phyloP scores from a whole-genome alignment of 1,140 invertebrate genomes.

The Drosophila parabipectinata region DNA sequence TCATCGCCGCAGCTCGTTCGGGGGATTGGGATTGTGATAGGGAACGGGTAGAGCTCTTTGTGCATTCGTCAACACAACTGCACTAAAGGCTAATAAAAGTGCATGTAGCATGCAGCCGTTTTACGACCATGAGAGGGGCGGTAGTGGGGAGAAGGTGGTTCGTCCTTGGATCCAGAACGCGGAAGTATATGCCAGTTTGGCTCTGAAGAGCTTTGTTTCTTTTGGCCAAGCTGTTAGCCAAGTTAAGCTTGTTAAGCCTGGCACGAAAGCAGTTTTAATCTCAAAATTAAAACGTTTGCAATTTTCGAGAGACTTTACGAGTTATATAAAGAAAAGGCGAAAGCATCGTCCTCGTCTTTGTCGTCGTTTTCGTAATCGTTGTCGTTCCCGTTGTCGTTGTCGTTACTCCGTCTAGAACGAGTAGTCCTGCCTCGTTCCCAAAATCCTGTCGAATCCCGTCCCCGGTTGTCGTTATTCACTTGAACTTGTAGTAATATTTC shows the following conservation, averaged over 20 bases:
- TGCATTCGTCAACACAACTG: conserved; percentile 72
- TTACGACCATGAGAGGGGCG: conserved; percentile 33
- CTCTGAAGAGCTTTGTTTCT: conserved; percentile 30
- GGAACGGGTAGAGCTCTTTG: conserved; percentile 36
- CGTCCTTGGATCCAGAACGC: conserved; percentile 49
- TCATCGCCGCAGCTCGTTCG: conserved; percentile 30
- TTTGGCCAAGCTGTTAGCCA: conserved; percentile 60
- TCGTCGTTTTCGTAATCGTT: conserved; percentile 45
- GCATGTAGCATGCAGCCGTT: conserved; percentile 71
- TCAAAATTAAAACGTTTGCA: conserved; percentile 83
- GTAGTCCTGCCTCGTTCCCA: conserved; percentile 5
- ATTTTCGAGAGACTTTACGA: conserved; percentile 77
- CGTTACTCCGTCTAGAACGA: conserved; percentile 17
- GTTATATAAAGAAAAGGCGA: conserved; percentile 62
- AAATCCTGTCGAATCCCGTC: conserved; percentile 27
- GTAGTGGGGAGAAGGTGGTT: conserved; percentile 9
- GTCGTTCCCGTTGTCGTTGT: conserved; percentile 29
- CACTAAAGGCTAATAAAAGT: conserved; percentile 80
- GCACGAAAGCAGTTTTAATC: conserved; percentile 81
- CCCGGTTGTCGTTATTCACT: conserved; percentile 73
- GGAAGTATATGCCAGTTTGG: conserved; percentile 37
- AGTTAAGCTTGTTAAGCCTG: conserved; percentile 80
- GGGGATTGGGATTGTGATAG: background rate
- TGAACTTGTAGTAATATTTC: conserved; percentile 75
- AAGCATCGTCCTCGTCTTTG: conserved; percentile 15